Base-by-base conservation (phyloP, 2,888 invertebrate genomes). In the Minunthozetes semirufus region DNA sequence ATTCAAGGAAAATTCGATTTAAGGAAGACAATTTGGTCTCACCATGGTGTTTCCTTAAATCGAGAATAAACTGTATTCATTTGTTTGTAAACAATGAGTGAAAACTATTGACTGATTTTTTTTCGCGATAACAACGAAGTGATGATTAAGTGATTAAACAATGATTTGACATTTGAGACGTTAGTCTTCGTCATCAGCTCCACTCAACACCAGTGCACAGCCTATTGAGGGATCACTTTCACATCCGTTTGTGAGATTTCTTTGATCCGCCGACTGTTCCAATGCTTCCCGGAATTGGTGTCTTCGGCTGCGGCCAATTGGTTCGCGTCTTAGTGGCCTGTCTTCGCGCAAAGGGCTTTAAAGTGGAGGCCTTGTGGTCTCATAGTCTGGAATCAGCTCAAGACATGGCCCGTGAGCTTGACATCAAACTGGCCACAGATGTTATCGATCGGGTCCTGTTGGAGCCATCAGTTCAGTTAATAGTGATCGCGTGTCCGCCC, bases 301-400 rank as follows among this genome's bases (percentile, higher is more conserved):
- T 96, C 73, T 95, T 96, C 84, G 95, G 95, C 72, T 94, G 93
- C 75, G 93, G 94, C 33, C 88, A 89, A 78, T 88, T 91, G 68
- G 91, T 92, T 4, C 89, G 89, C 83, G 90, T 93, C 72, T 87
- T 95, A 77, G 92, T 95, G 38, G 94, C 94, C 1, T 90, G 94
- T 81, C 84, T 96, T 71, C 87, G 93, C 77, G 91, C 93, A 81
- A 94, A 93, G 82, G 95, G 94, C 2, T 97, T 97, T 82, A 89
- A 90, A 81, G 92, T 97, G 1, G 93, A 94, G 84, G 96, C 96
- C 15, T 88, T 97, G 81, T 97, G 97, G 96, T 93, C 93, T 71
- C 88, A 91, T 72, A 94, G 93, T 0, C 81, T 89, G 48, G 88
- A 89, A 79, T 81, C 82, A 74, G 91, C 92, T 81, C 90, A 90